Evolutionary conservation across 23 tunicate genomes (phyloP).

Genomic region (Botrylloides violaceus): DNA sequence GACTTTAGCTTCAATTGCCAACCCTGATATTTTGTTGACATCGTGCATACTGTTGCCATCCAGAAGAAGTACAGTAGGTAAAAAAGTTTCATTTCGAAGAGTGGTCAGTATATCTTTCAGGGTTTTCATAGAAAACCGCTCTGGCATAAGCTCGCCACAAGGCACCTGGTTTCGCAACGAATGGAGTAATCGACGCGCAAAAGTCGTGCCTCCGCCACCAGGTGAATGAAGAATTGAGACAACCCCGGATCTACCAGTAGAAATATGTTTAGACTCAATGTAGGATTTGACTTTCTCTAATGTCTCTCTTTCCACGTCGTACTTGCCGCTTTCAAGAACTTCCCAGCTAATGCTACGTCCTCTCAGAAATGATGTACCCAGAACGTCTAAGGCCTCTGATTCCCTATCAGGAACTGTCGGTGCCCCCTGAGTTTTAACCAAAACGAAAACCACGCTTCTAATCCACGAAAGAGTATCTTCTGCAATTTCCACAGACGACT

Average conservation of each 20-base stretch:
- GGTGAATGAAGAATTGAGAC: constrained; percentile 40
- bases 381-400: not conserved
- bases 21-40: constrained; percentile 29
- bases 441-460: not conserved
- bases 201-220: constrained; percentile 72
- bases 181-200: constrained; percentile 41
- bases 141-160: constrained; percentile 30
- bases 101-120: constrained; percentile 17
- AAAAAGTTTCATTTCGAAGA: constrained; percentile 21
- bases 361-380: not conserved
- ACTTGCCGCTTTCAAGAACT: constrained; percentile 9
- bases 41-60: constrained; percentile 36
- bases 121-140: not conserved
- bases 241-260: constrained; percentile 20
- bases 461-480: not conserved
- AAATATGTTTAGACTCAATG: not conserved
- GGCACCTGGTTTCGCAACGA: constrained; percentile 25
- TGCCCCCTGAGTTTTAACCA: not conserved
- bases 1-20: constrained; percentile 3
- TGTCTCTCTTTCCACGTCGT: constrained; percentile 29
- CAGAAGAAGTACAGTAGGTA: constrained; percentile 41
- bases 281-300: not conserved
- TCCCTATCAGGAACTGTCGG: not conserved
- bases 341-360: constrained; percentile 4
- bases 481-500: not conserved